phyloP scores from a whole-genome alignment of 2,797 vertebrate genomes.

The Sebastes flavidus region DNA sequence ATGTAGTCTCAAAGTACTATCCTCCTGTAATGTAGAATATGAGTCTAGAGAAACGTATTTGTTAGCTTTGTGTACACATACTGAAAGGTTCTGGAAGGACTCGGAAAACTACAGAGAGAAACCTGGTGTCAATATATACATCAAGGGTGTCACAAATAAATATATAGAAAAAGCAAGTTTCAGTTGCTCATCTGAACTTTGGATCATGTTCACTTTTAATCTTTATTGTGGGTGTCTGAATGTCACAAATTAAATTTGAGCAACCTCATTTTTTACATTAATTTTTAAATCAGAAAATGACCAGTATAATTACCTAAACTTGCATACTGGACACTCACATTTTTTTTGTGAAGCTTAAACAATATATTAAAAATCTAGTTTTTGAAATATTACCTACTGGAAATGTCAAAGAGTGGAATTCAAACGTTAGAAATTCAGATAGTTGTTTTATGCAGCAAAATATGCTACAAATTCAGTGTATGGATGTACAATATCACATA shows the following conservation, averaged over 20 bases:
- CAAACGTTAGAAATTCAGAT: rapidly evolving
- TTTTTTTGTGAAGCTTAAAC: not conserved
- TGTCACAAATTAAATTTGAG: not conserved
- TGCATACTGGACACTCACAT: too few relatives aligned
- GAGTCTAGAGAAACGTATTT: too few relatives aligned
- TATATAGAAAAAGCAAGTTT: not conserved
- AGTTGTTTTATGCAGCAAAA: too few relatives aligned
- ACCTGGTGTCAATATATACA: not conserved
- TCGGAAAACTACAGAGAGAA: not conserved
- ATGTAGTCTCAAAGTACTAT: not conserved
- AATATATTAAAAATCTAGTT: not conserved
- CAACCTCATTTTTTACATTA: rapidly evolving
- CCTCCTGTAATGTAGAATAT: not conserved
- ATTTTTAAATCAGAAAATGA: not conserved
- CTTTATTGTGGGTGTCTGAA: too few relatives aligned
- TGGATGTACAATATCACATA: rapidly evolving
- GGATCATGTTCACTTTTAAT: too few relatives aligned
- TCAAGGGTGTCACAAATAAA: rapidly evolving
- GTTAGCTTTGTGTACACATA: not conserved
- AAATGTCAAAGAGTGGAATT: too few relatives aligned
- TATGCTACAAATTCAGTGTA: too few relatives aligned
- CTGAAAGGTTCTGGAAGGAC: not conserved
- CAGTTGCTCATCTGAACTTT: not conserved
- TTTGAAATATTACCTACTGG: too few relatives aligned
- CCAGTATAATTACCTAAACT: not conserved